A percentile compares a stretch with the other conserved stretches of the same genome.
phyloP scores from a whole-genome alignment of 2,888 invertebrate genomes.

The Bhutanitis thaidina region DNA sequence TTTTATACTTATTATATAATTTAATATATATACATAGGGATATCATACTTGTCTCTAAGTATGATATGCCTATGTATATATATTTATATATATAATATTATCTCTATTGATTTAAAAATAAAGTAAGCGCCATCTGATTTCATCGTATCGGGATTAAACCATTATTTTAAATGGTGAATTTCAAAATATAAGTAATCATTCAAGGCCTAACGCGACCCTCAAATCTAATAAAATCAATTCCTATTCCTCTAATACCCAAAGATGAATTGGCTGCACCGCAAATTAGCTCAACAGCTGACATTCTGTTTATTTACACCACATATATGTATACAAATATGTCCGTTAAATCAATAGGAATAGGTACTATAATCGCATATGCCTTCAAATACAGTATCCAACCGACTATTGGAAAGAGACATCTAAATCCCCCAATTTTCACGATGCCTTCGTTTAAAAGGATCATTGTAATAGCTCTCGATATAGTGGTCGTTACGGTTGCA shows the following conservation, averaged over 20 bases:
- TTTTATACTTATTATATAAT: too few relatives aligned
- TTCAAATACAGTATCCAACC: neutral
- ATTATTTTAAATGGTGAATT: neutral
- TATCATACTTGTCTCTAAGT: too few relatives aligned
- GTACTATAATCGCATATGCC: neutral
- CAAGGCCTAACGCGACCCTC: constrained; percentile 20
- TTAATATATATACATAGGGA: too few relatives aligned
- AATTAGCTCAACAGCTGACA: constrained; percentile 45
- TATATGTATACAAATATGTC: neutral
- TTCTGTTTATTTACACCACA: constrained; percentile 9
- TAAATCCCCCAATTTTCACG: neutral
- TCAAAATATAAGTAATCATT: constrained; percentile 29
- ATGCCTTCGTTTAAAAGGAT: neutral
- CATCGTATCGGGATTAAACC: too few relatives aligned
- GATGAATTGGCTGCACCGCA: constrained; percentile 65
- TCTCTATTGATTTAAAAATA: too few relatives aligned
- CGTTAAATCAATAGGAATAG: neutral
- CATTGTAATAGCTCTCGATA: constrained; percentile 25
- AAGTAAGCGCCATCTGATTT: too few relatives aligned
- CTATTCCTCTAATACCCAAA: constrained; percentile 45
- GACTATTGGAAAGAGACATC: neutral
- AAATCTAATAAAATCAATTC: constrained; percentile 48
- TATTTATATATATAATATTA: too few relatives aligned
- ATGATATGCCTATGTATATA: too few relatives aligned
- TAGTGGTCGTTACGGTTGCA: constrained; percentile 31